Base-by-base conservation (phyloP, 2,113 vertebrate genomes). In the Oreochromis aureus region DNA sequence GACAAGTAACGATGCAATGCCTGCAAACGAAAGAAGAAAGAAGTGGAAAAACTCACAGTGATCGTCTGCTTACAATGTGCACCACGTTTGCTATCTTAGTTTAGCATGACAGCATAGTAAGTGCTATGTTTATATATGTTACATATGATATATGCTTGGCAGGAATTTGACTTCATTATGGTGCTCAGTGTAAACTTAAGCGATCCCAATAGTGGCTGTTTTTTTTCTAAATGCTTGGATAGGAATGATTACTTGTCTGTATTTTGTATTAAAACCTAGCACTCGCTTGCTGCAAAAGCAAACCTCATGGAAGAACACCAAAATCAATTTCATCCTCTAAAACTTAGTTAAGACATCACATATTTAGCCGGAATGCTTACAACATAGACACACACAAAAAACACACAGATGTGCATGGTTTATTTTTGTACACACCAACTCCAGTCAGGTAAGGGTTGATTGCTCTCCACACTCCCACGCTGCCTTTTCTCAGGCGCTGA, bases 401-500 rank as follows among this genome's bases (percentile, higher is more conserved):
- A 22, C 13, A 10, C 39, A 48, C 46, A 30, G 5, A 30, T 27
- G 10, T 19, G 41, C 15, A 76, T 48, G 59, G 0, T 0, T 9
- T 24, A 59, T 61, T 59, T 80, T 10, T 24, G 8, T 80, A 91
- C 98, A 87, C 92, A 99, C 99, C 99, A 22, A 99, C 61, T 30
- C 99, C 98, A 36, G 97, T 96, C 71, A 99, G 89, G 53, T 95
- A 89, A 1, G 98, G 98, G 86, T 97, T 97, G 80, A 99, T 97
- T 22, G 98, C 90, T 27, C 95, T 96, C 99, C 99, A 99, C 32
- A 98, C 97, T 0, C 98, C 98, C 30, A 98, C 86, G 1, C 97
- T 98, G 88, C 98, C 97, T 84, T 95, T 98, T 71, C 99, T 96
- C 71, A 99, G 96, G 41, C 99, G 96, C 93, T 99, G 99, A 2